These are phyloP conservation scores for Stigmatopora argus DNA, from an alignment of 2,113 vertebrate species.

Conservation along the genomic window DNA sequence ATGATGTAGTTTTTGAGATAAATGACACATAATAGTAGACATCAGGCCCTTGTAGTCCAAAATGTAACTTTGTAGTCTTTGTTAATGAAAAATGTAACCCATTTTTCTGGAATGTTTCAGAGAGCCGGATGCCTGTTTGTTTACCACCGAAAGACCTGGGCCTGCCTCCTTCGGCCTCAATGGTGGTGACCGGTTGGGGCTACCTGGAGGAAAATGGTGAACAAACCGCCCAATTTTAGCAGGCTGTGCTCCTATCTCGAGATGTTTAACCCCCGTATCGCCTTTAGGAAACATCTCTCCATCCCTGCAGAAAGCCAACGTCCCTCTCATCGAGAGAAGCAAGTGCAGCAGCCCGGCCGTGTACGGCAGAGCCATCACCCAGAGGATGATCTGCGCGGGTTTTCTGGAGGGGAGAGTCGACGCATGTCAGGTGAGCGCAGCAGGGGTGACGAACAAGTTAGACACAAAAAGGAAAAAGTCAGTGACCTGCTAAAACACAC, in stretches of 20 bases:
- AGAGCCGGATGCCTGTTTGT: conserved; percentile 73
- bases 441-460: too few relatives aligned
- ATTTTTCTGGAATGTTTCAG: conserved; percentile 46
- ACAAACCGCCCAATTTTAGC: not conserved
- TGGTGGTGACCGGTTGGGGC: conserved; percentile 86
- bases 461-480: not conserved
- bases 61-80: too few relatives aligned
- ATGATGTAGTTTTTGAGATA: too few relatives aligned
- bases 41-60: too few relatives aligned
- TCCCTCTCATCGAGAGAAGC: conserved; percentile 65
- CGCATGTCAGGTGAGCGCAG: conserved; percentile 81
- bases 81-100: not conserved
- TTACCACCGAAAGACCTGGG: conserved; percentile 75
- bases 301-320: conserved; percentile 73
- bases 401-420: conserved; percentile 72
- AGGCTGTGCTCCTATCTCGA: not conserved
- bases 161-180: conserved; percentile 28
- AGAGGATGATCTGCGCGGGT: conserved; percentile 85
- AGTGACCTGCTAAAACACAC: too few relatives aligned
- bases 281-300: conserved; percentile 71
- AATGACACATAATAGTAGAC: too few relatives aligned
- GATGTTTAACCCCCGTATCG: not conserved
- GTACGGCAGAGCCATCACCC: conserved; percentile 71
- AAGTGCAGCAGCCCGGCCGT: conserved; percentile 66
- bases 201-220: conserved; percentile 66